phyloP scores from a whole-genome alignment of 2,113 vertebrate species.

The Triplophysa tibetana region DNA sequence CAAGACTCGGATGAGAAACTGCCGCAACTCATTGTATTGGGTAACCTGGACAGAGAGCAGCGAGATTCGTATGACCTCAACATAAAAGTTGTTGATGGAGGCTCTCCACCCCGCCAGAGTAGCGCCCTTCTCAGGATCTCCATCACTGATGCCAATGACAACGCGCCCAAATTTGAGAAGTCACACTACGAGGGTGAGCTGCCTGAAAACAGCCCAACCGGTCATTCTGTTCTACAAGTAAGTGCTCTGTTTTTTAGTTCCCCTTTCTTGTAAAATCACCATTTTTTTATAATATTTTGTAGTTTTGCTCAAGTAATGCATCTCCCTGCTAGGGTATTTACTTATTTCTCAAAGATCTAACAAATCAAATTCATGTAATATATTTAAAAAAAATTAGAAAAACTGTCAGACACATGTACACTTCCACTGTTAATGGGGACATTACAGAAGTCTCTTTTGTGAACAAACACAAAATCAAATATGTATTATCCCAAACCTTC shows the following conservation, averaged over 20 bases:
- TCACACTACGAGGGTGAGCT: constrained; percentile 87
- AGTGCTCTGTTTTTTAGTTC: background rate
- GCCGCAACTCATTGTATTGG: constrained; percentile 93
- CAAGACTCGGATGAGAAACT: constrained; percentile 89
- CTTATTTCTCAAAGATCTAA: no score
- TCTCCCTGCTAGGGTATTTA: no score
- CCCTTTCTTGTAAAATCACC: background rate
- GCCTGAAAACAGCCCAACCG: constrained; percentile 88
- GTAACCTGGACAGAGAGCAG: constrained; percentile 89
- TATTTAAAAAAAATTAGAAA: constrained; percentile 39
- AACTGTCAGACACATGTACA: background rate
- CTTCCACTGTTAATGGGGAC: background rate
- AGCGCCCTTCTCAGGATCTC: constrained; percentile 90
- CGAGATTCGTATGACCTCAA: constrained; percentile 96
- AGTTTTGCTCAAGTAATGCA: no score
- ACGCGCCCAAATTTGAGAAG: constrained; percentile 88
- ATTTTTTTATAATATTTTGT: no score
- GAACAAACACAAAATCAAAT: background rate
- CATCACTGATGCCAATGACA: constrained; percentile 95
- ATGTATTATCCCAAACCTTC: background rate
- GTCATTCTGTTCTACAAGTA: constrained; percentile 94
- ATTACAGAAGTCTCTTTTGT: background rate
- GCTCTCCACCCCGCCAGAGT: constrained; percentile 83
- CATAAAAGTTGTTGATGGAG: constrained; percentile 92
- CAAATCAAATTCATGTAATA: no score